Base-by-base conservation (phyloP, 1,140 invertebrate species). In the Drosophila nigrodunni region DNA sequence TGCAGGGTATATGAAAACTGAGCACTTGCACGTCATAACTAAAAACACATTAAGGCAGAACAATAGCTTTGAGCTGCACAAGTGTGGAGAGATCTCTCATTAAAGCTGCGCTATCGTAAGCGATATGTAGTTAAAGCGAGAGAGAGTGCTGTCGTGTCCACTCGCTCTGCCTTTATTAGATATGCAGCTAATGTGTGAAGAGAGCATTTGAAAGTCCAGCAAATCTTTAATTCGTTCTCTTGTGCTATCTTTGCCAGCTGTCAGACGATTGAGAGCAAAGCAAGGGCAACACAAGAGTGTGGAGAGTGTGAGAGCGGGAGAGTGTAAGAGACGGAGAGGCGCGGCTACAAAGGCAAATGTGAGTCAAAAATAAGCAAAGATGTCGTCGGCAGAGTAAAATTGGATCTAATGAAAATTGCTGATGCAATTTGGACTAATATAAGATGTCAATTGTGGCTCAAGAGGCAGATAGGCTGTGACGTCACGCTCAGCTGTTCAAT, bases 281-380 rank as follows among this genome's bases (percentile, higher is more conserved):
- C 25, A 30, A 30, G 25, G 25, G 25, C 25, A 30, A 30, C 49
- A 39, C 44, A 18, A 37, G 15, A 15, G 41, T 35, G 18, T 39
- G 15, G 21, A 2, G 21, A 37, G 52, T 8, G 52, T 13, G 18
- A 6, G 10, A 13, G 7, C 2, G 49, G 21, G 8, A 50, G 10
- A 30, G 8, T 4, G 37, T 21, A 10, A 10, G 34, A 37, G 39
- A 41, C 30, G 10, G 7, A 61, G 64, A 41, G 39, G 49, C 61
- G 18, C 30, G 64, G 25, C 57, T 61, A 54, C 62, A 67, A 78
- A 77, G 82, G 80, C 82, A 57, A 87, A 87, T 87, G 79, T 88
- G 83, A 87, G 83, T 80, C 80, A 88, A 87, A 74, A 77, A 71
- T 88, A 69, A n/a, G 57, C 41, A 61, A 69, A 59, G 47, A 68